A percentile compares a stretch with the other conserved stretches of the same genome.
Conservation (phyloP, 2,113 vertebrate species). For the Paracanthobrama guichenoti region DNA sequence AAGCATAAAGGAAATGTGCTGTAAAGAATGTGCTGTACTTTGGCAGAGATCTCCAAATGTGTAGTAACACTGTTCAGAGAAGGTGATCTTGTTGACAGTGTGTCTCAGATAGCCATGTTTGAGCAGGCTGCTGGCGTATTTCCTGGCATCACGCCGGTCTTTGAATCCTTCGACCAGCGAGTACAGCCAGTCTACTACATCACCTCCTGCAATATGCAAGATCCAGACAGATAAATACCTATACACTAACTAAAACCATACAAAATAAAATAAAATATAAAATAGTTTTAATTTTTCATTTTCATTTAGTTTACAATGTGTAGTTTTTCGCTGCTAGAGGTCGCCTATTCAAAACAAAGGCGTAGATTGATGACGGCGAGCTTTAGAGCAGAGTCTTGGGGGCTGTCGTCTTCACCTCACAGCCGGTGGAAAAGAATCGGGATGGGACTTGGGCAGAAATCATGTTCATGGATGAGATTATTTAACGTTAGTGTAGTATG, state of each 20-base stretch:
- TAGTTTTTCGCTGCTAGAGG: too few species aligned
- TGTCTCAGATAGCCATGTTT: slow-evolving; percentile 96
- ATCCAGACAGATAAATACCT: slow-evolving; percentile 28
- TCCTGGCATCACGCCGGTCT: slow-evolving; percentile 90
- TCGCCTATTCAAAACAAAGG: too few species aligned
- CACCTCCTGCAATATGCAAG: slow-evolving; percentile 76
- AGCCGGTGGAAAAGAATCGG: too few species aligned
- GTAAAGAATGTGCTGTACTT: slow-evolving; percentile 29
- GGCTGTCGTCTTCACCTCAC: too few species aligned
- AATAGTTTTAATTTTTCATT: too few species aligned
- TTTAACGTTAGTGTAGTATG: too few species aligned
- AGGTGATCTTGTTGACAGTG: slow-evolving; percentile 80
- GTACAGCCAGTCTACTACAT: slow-evolving; percentile 98
- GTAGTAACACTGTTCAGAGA: slow-evolving; percentile 53
- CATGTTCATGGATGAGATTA: too few species aligned
- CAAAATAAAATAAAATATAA: not conserved
- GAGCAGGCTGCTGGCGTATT: slow-evolving; percentile 92
- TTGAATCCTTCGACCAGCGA: slow-evolving; percentile 93
- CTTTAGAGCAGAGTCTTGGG: too few species aligned
- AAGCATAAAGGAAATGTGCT: not conserved
- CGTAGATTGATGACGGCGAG: too few species aligned
- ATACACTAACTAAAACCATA: slow-evolving; percentile 29
- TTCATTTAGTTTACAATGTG: too few species aligned
- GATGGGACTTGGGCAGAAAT: too few species aligned
- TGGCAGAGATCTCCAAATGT: slow-evolving; percentile 51